These are phyloP conservation scores for Brenthis daphne DNA, from an alignment of 2,888 invertebrate genomes.

Conservation along the genomic window DNA sequence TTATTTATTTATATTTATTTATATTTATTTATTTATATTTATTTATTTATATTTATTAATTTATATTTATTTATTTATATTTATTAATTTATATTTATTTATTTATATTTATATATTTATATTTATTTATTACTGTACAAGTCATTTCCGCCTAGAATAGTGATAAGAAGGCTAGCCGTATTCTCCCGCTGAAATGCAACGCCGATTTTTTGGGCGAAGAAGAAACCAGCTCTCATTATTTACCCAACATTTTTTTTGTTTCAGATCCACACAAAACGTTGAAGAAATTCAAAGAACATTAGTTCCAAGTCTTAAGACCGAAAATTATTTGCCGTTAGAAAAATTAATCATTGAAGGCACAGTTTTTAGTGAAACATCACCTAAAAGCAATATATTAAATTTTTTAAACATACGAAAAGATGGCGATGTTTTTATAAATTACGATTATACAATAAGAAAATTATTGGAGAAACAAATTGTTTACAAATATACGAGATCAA, in stretches of 20 bases:
- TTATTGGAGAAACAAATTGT: slow-evolving; percentile 34
- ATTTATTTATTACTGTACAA: too few species aligned
- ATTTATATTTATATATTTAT: too few species aligned
- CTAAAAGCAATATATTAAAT: background rate
- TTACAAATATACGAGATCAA: slow-evolving; percentile 39
- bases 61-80: too few species aligned
- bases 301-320: background rate
- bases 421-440: slow-evolving; percentile 36
- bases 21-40: too few species aligned
- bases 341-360: slow-evolving; percentile 37
- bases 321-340: slow-evolving; percentile 20
- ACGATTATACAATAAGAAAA: slow-evolving; percentile 43
- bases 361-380: background rate
- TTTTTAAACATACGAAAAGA: slow-evolving; percentile 32
- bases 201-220: too few species aligned
- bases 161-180: too few species aligned
- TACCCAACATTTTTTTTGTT: background rate
- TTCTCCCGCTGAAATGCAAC: too few species aligned
- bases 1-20: too few species aligned
- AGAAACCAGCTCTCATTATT: background rate
- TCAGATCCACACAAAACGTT: slow-evolving; percentile 30
- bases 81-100: too few species aligned
- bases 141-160: too few species aligned
- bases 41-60: too few species aligned
- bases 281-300: background rate